Percentiles rank a stretch among this genome's conserved stretches.
These are phyloP conservation scores for Cherax quadricarinatus DNA, from an alignment of 1,140 invertebrate species.

Conservation along the genomic window DNA sequence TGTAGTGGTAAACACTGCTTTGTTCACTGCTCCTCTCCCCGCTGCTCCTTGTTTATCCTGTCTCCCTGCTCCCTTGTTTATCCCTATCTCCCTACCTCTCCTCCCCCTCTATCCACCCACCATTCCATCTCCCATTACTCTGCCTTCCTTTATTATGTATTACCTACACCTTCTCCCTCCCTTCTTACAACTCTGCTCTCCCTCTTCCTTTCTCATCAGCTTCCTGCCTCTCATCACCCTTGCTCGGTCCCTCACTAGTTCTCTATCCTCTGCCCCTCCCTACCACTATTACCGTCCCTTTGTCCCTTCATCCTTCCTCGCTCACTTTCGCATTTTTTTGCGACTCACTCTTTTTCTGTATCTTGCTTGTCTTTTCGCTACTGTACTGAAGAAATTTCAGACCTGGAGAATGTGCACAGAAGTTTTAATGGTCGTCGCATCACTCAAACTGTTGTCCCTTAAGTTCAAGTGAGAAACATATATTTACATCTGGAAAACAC, in stretches of 20 bases:
- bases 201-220: background rate
- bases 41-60: constrained; percentile 22
- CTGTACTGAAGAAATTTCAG: too few relatives aligned
- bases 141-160: background rate
- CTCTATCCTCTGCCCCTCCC: background rate
- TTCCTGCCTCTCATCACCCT: background rate
- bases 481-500: too few relatives aligned
- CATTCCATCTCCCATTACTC: background rate
- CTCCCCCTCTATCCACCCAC: background rate
- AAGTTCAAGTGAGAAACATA: too few relatives aligned
- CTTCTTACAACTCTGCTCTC: background rate
- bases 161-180: background rate
- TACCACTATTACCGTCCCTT: background rate
- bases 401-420: too few relatives aligned
- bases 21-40: constrained; percentile 46
- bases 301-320: background rate
- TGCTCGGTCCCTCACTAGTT: background rate
- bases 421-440: too few relatives aligned
- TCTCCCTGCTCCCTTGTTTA: background rate
- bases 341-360: background rate
- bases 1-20: constrained; percentile 65
- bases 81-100: background rate
- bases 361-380: background rate
- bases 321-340: background rate
- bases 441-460: too few relatives aligned